These are phyloP conservation scores for Leptothorax acervorum DNA, from an alignment of 2,888 invertebrate genomes.

Conservation along the genomic window DNA sequence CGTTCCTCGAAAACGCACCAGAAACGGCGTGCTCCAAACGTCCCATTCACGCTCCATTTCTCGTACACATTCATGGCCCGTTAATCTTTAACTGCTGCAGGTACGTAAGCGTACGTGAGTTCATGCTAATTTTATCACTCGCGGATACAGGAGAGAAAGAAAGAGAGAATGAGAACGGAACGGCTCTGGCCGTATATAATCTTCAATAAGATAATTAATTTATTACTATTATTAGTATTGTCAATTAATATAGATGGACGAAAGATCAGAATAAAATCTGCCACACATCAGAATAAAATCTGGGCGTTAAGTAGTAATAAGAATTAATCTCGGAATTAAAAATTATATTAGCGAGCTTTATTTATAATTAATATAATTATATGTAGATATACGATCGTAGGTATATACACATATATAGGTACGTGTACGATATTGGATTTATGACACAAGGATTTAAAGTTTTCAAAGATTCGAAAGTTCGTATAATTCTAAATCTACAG, in stretches of 20 bases:
- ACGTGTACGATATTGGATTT: not conserved
- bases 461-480: not conserved
- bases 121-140: constrained; percentile 75
- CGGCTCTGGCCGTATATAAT: constrained; percentile 6
- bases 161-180: constrained; percentile 3
- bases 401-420: too few relatives aligned
- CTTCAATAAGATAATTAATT: not conserved
- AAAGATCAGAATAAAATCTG: not conserved
- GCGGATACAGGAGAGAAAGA: constrained; percentile 45
- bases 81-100: constrained; percentile 76
- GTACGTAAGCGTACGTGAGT: constrained; percentile 63
- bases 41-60: constrained; percentile 76
- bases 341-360: not conserved
- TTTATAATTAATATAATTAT: too few relatives aligned
- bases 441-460: not conserved
- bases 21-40: constrained; percentile 41
- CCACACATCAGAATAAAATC: not conserved
- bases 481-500: not conserved
- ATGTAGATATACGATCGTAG: not conserved
- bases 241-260: not conserved
- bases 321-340: not conserved
- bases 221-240: not conserved
- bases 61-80: constrained; percentile 74
- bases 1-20: constrained; percentile 14
- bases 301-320: not conserved